phyloP scores from a whole-genome alignment of 2,113 vertebrate species.

The Mastomys natalensis region DNA sequence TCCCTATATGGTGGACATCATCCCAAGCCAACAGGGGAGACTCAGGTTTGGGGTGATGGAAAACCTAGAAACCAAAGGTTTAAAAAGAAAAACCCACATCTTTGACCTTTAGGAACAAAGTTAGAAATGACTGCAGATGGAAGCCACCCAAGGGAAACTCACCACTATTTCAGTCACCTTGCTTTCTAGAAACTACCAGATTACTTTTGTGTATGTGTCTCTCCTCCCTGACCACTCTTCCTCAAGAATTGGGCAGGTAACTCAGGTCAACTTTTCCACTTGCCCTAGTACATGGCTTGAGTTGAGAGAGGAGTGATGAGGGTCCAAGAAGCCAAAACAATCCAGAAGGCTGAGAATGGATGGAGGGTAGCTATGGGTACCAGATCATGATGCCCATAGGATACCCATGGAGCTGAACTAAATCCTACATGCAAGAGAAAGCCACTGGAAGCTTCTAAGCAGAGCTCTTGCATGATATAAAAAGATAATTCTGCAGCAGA shows the following conservation, averaged over 20 bases:
- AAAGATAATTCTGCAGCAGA: background rate
- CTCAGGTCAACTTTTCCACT: accelerated
- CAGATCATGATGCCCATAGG: background rate
- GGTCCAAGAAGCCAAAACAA: conserved; percentile 1
- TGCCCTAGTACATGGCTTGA: background rate
- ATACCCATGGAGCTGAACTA: background rate
- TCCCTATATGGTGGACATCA: accelerated
- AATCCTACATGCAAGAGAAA: background rate
- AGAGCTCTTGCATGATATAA: background rate
- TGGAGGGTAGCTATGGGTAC: background rate
- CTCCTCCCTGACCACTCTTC: background rate
- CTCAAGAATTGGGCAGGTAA: background rate
- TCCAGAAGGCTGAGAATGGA: background rate
- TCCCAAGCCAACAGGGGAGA: background rate
- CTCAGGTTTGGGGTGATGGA: background rate
- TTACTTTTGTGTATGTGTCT: background rate
- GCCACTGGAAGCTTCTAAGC: background rate
- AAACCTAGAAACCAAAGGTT: background rate
- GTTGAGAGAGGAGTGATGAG: background rate
- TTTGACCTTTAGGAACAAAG: background rate
- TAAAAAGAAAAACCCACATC: background rate
- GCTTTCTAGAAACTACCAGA: background rate
- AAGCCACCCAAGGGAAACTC: background rate
- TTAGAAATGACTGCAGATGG: background rate
- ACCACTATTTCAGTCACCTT: background rate